Percentiles rank a stretch among this genome's conserved stretches.
Conservation (phyloP, 2,888 invertebrate genomes). For the Epinotia bilunana region DNA sequence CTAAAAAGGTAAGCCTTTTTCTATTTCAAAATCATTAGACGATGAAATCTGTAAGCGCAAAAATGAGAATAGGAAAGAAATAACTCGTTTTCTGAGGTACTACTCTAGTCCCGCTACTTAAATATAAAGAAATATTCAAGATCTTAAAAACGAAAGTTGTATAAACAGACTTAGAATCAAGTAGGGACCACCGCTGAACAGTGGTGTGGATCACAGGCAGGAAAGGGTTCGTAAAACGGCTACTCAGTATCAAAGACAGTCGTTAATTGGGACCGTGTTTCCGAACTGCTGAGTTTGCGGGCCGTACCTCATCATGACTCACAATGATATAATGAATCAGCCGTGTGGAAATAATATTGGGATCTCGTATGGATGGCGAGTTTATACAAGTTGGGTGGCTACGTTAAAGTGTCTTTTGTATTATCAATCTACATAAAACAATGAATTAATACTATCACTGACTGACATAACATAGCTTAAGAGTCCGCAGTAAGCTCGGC, state of each 20-base stretch:
- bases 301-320: conserved; percentile 25
- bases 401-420: neutral
- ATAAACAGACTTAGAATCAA: no score
- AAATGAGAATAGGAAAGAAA: no score
- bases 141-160: no score
- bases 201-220: neutral
- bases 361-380: neutral
- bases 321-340: conserved; percentile 29
- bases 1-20: no score
- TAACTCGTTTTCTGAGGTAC: no score
- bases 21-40: no score
- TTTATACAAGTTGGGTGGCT: neutral
- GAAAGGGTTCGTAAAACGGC: neutral
- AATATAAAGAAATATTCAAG: no score
- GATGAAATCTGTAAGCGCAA: no score
- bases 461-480: neutral
- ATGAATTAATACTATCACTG: neutral
- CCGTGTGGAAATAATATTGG: neutral
- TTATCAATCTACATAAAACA: neutral
- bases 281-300: conserved; percentile 31
- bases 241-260: conserved; percentile 19
- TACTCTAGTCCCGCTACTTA: no score
- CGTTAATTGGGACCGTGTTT: conserved; percentile 33
- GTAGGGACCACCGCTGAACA: neutral
- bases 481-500: no score